Base-by-base conservation (phyloP, 2,797 vertebrate species). In the Triplophysa yarkandensis region DNA sequence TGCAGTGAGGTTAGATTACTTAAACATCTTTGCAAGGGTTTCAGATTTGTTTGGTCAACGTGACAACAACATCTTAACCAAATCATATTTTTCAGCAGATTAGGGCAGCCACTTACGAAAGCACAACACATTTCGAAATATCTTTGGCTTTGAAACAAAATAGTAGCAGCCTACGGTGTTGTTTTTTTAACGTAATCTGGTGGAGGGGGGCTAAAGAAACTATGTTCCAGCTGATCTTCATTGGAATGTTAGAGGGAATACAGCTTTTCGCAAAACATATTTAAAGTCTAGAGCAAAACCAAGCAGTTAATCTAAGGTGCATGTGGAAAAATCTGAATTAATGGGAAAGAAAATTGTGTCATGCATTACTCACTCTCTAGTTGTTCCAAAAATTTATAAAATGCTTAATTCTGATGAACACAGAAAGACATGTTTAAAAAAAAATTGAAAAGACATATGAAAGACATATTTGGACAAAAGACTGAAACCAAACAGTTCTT, bases 171-270 rank as follows among this genome's bases (percentile, higher is more conserved):
- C 9, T 44, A 21, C n/a, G 1, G 6, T 11, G 6, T 57, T 50
- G 9, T 57, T 44, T 19, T 63, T 73, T 54, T 32, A 6, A 54
- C 16, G 1, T 72, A 63, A 63, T 16, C 16, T 9, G 11, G 10
- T 6, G 17, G 14, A 8, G 19, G 16, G 14, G 16, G 39, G 39
- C 52, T 67, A 74, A 74, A 66, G 10, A 66, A 67, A 67, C 63
- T 23, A 52, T 19, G 32, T 74, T 46, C 21, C 54, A 67, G 52
- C 39, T 74, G 72, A 74, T 74, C 72, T 30, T 32, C 39, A 46
- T 10, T 67, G 72, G 72, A 74, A 74, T 74, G 72, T 23, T 36
- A 55, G 48, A 23, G 14, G 60, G 46, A 72, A 64, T 63, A 57
- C 43, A 66, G 71, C 52, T 57, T 54, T 43, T 55, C 50, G 54